Evolutionary conservation across 2,888 invertebrate species (phyloP), one percentile per base, ranked within the genome.

Genomic region (Scaptomyza reducta): DNA sequence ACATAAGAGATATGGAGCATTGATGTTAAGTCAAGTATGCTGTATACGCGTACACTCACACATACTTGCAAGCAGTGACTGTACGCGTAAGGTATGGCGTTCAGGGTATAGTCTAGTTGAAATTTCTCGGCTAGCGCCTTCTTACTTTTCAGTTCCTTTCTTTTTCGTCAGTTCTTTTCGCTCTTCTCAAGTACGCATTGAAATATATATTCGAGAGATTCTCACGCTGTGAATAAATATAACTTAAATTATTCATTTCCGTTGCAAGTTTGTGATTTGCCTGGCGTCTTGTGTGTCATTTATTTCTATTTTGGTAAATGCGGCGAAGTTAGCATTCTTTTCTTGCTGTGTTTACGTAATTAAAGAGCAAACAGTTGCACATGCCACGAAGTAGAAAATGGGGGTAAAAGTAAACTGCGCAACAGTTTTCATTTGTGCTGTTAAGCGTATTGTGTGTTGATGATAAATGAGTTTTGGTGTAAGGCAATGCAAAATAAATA

Each of bases 361-460:
- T 1, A 38, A 13, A 7, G 18, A 40, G 33, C n/a, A 29, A 38
- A 38, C 35, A 35, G n/a, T 35, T 35, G 35, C 57, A 13, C 27
- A 29, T 40, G 41, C 11, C 41, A 41, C 5, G 41, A 41, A 7
- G 14, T 18, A 7, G 14, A 5, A 35, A 66, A 44, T 27, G 2
- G 47, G 18, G 38, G 47, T 45, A 58, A 58, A 67, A 45, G 58
- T 61, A 42, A 73, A 85, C 82, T 85, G 80, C 80, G 80, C 80
- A 80, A 80, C 86, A 80, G 82, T 85, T 80, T 85, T 82, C 70
- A 75, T 38, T 58, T 56, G 3, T 29, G 42, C 53, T 18, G 60
- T 25, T 35, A 45, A 6, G 31, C 16, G 22, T 25, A 11, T 9
- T 25, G 47, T 57, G 33, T 29, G 60, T 41, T 35, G 53, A 16